These are phyloP conservation scores for Nephotettix cincticeps DNA, from an alignment of 1,140 invertebrate species.

Conservation along the genomic window DNA sequence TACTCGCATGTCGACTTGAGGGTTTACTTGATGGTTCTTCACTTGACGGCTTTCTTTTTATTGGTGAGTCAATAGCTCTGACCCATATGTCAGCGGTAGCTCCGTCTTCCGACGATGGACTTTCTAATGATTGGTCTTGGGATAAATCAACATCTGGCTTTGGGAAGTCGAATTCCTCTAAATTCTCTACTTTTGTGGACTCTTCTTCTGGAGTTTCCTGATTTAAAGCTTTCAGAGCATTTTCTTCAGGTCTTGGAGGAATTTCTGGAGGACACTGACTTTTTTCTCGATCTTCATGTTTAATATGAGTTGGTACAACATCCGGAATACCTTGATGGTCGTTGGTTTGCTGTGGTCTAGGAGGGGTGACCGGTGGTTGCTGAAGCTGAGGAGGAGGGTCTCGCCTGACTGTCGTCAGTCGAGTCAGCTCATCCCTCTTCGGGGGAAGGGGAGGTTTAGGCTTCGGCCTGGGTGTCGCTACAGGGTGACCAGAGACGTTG, in stretches of 20 bases:
- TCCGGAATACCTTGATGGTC: slow-evolving; percentile 10
- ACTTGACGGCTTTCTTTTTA: slow-evolving; percentile 34
- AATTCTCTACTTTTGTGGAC: slow-evolving; percentile 17
- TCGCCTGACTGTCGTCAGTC: slow-evolving; percentile 37
- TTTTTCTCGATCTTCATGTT: slow-evolving; percentile 2
- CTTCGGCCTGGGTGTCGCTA: slow-evolving; percentile 28
- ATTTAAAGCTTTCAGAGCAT: slow-evolving; percentile 4
- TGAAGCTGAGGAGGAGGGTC: not conserved
- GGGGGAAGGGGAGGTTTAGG: slow-evolving; percentile 40
- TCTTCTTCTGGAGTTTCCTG: not conserved
- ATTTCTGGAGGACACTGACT: slow-evolving; percentile 9
- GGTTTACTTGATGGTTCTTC: slow-evolving; percentile 20
- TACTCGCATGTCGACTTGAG: slow-evolving; percentile 12
- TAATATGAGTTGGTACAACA: slow-evolving; percentile 1
- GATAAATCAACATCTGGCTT: slow-evolving; percentile 4
- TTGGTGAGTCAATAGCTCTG: slow-evolving; percentile 40
- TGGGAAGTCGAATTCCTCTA: slow-evolving; percentile 9
- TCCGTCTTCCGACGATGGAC: slow-evolving; percentile 38
- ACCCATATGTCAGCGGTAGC: slow-evolving; percentile 43
- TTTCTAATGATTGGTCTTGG: slow-evolving; percentile 22
- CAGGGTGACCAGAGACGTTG: not conserved
- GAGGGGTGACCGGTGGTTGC: not conserved
- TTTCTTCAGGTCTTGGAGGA: slow-evolving; percentile 6
- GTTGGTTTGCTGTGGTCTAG: not conserved
- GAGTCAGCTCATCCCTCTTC: slow-evolving; percentile 38